A percentile compares a stretch with the other conserved stretches of the same genome.
These are phyloP conservation scores for Rallus limicola DNA, from an alignment of 2,113 vertebrate genomes.

Conservation along the genomic window DNA sequence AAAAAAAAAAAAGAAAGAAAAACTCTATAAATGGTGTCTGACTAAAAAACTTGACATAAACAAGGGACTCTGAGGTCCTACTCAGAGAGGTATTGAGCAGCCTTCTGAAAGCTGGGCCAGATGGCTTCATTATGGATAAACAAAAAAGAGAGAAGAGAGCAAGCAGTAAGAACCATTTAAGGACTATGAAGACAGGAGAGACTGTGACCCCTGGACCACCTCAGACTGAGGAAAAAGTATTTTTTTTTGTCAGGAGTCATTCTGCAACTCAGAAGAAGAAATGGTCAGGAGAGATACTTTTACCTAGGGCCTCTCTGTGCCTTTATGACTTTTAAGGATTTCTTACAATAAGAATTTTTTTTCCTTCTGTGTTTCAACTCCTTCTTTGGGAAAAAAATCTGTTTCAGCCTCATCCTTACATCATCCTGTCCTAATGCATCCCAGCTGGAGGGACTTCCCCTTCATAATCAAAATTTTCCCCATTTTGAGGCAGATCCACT, in stretches of 20 bases:
- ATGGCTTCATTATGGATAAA: constrained; percentile 34
- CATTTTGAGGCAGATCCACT: not conserved
- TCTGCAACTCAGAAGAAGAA: not conserved
- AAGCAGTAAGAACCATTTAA: constrained; percentile 51
- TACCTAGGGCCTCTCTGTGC: not conserved
- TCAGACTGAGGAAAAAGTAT: not conserved
- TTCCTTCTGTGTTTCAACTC: not conserved
- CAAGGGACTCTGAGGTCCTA: constrained; percentile 7
- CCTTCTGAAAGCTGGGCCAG: constrained; percentile 26
- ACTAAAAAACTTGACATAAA: not conserved
- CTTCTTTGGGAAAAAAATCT: constrained; percentile 64
- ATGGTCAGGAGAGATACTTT: not conserved
- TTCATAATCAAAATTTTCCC: not conserved
- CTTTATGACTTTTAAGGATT: constrained; percentile 1
- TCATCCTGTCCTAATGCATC: constrained; percentile 44
- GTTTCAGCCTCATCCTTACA: constrained; percentile 39
- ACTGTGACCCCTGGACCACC: constrained; percentile 42
- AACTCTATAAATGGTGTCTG: constrained; percentile 27
- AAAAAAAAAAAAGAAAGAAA: not conserved
- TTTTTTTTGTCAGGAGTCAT: not conserved
- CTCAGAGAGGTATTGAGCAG: not conserved
- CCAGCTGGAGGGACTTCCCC: constrained; percentile 46
- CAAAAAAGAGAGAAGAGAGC: constrained; percentile 17
- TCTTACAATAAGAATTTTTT: not conserved
- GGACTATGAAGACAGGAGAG: constrained; percentile 14